Evolutionary conservation across 2,888 invertebrate species (phyloP), one percentile per base, ranked within the genome.

Genomic region (Drosophila nr. perissopoda): DNA sequence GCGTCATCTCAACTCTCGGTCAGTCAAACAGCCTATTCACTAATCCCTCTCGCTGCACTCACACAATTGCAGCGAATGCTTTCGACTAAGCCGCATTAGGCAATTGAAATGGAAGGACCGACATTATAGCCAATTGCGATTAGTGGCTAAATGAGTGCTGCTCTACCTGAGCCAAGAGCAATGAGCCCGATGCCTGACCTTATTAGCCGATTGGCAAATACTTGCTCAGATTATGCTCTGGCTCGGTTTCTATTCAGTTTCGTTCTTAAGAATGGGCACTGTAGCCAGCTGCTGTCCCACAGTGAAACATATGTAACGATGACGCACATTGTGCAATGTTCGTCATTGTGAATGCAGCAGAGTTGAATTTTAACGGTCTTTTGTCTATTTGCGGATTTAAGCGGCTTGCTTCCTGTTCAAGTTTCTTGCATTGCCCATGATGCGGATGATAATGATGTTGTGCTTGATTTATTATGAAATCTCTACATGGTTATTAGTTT

Each of bases 401-500:
- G 42, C 46, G 40, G 66, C 52, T 46, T 62, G 60, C 38, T 60
- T 67, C 54, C 73, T 59, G 59, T 59, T 56, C 59, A 29, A 11
- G 29, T 29, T 54, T 51, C 75, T 51, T 74, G 42, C 61, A 34
- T 59, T 42, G 66, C 57, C 62, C 51, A 34, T 59, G 46, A 58
- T 74, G 49, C 67, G 57, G 34, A 46, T 62, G 62, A 65, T 74
- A 57, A 70, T 63, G 48, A 58, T 78, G 63, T 21, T 53, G 78
- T 82, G 65, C 75, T 82, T 88, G 90, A 88, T 90, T 88, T 88
- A 88, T 88, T 89, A 87, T 90, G 79, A 89, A 89, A 88, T 90
- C 85, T 78, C 75, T 78, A 81, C 88, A 88, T 84, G 89, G 83
- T 90, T 88, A 89, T 90, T 88, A 90, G 84, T 84, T 89, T 84